Evolutionary conservation across 2,797 vertebrate genomes (phyloP).

Genomic region (Xerus rutilus): DNA sequence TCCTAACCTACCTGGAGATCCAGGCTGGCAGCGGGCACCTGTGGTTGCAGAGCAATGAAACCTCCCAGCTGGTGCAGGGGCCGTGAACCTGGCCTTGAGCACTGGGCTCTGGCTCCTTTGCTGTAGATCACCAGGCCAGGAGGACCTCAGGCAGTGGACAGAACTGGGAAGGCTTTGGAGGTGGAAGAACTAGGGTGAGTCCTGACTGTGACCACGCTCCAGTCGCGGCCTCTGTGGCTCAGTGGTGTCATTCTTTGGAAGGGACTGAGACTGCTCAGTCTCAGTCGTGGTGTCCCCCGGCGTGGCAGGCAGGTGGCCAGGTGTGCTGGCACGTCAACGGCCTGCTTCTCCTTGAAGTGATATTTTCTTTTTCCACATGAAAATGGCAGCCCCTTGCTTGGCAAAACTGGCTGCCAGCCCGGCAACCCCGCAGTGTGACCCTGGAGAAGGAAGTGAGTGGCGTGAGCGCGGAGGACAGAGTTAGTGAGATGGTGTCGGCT

Average conservation of each 20-base stretch:
- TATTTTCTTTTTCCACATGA: not conserved
- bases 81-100: not conserved
- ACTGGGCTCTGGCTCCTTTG: accelerated
- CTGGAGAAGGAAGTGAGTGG: not conserved
- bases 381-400: not conserved
- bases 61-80: not conserved
- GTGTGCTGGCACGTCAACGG: too few species aligned
- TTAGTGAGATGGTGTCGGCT: not conserved
- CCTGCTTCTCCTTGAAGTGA: not conserved
- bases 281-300: accelerated
- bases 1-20: not conserved
- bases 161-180: not conserved
- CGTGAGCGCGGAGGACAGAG: not conserved
- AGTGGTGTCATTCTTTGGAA: not conserved
- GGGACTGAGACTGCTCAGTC: not conserved
- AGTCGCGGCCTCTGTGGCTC: not conserved
- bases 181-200: not conserved
- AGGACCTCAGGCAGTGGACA: not conserved
- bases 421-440: not conserved
- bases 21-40: not conserved
- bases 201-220: not conserved
- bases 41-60: not conserved
- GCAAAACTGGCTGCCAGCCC: not conserved
- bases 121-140: not conserved
- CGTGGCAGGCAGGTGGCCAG: accelerated